A percentile compares a stretch with the other conserved stretches of the same genome.
Evolutionary conservation across 2,888 invertebrate species (phyloP).

Genomic region (Gymnoscelis rufifasciata): DNA sequence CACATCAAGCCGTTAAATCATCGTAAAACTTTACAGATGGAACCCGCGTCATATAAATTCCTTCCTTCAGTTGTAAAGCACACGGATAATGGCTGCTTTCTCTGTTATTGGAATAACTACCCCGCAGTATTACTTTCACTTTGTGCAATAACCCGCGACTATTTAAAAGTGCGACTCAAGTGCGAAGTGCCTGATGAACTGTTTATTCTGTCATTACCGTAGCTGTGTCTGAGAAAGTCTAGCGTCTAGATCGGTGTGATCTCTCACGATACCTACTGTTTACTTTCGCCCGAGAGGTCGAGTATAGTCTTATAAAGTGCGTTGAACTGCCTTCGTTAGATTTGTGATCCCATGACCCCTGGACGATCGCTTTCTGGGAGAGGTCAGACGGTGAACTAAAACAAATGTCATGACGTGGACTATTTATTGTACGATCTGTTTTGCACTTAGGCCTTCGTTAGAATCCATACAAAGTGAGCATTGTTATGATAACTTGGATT

Average conservation of each 20-base stretch:
- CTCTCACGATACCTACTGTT: slow-evolving; percentile 24
- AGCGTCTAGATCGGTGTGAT: slow-evolving; percentile 21
- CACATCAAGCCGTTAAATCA: neutral
- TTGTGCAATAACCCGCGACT: slow-evolving; percentile 8
- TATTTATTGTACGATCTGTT: slow-evolving; percentile 17
- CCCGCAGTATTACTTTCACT: slow-evolving; percentile 15
- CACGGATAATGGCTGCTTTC: slow-evolving; percentile 12
- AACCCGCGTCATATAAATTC: slow-evolving; percentile 6
- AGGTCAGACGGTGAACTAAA: slow-evolving; percentile 15
- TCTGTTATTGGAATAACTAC: slow-evolving; percentile 15
- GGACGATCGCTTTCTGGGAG: slow-evolving; percentile 12
- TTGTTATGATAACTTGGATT: slow-evolving; percentile 3
- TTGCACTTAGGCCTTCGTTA: slow-evolving; percentile 7
- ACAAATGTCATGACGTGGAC: slow-evolving; percentile 10
- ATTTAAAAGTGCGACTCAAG: slow-evolving; percentile 4
- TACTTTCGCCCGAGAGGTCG: slow-evolving; percentile 24
- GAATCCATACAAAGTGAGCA: slow-evolving; percentile 5
- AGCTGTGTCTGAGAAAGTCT: slow-evolving; percentile 23
- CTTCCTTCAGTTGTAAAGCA: slow-evolving; percentile 10
- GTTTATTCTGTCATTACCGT: slow-evolving; percentile 21
- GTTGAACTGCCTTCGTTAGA: slow-evolving; percentile 14
- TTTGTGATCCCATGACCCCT: slow-evolving; percentile 19
- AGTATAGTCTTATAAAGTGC: slow-evolving; percentile 22
- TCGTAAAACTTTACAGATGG: slow-evolving; percentile 1
- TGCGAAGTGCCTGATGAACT: neutral